Conservation (phyloP, 2,113 vertebrate genomes). For the Excalfactoria chinensis region DNA sequence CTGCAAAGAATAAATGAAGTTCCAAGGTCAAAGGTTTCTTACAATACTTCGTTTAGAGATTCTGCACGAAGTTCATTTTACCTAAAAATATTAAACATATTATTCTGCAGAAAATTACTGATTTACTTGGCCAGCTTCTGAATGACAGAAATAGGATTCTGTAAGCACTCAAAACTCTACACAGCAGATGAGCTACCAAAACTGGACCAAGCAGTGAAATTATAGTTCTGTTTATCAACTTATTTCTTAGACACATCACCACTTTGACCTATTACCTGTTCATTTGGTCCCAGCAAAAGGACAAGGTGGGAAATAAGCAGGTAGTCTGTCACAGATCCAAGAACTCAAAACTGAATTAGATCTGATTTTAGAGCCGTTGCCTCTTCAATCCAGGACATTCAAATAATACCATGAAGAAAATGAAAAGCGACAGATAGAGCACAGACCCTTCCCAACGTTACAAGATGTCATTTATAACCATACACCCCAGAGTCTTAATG, state of each 20-base stretch:
- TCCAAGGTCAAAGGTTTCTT: background rate
- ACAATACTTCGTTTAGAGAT: background rate
- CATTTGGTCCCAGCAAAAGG: background rate
- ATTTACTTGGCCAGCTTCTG: background rate
- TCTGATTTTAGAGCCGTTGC: background rate
- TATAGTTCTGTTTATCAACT: background rate
- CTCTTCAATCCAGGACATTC: background rate
- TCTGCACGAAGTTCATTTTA: background rate
- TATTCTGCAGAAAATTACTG: background rate
- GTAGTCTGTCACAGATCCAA: background rate
- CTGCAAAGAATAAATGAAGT: background rate
- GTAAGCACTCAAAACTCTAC: background rate
- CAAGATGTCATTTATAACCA: background rate
- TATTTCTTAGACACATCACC: background rate
- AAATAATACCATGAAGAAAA: background rate
- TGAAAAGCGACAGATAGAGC: background rate
- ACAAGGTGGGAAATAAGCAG: background rate
- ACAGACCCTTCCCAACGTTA: background rate
- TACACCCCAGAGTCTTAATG: background rate
- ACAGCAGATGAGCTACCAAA: background rate
- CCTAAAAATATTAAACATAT: background rate
- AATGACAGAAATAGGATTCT: background rate
- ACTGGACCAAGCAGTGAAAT: fast-evolving
- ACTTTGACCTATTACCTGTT: background rate
- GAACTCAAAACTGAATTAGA: background rate